Conservation (phyloP, 2,113 vertebrate species). For the Tachysurus fulvidraco region DNA sequence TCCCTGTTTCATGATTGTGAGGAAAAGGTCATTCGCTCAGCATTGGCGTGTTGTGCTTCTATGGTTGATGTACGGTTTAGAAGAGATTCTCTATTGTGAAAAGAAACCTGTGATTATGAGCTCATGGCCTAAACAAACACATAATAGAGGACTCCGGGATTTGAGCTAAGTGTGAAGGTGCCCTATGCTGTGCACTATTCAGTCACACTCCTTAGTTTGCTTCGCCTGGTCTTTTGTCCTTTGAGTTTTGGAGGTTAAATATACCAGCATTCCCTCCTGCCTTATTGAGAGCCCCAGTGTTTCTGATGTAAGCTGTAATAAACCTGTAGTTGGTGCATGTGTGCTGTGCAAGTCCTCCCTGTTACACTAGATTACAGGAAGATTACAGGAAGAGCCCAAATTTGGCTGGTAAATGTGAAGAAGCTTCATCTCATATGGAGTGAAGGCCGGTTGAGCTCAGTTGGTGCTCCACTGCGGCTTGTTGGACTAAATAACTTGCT, state of each 20-base stretch:
- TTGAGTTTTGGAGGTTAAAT: neutral
- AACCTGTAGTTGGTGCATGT: neutral
- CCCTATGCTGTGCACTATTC: neutral
- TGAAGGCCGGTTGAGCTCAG: slow-evolving; percentile 19
- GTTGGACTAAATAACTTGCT: slow-evolving; percentile 47
- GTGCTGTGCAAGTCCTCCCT: neutral
- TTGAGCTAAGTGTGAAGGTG: neutral
- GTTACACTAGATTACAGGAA: slow-evolving; percentile 12
- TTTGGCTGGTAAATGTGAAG: slow-evolving; percentile 6
- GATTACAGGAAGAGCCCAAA: neutral
- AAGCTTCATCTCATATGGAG: neutral
- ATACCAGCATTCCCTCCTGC: neutral
- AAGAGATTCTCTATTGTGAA: neutral
- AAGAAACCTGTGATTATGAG: neutral
- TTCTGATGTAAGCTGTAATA: neutral
- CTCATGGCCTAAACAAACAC: neutral
- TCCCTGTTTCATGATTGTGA: neutral
- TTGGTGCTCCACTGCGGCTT: slow-evolving; percentile 27
- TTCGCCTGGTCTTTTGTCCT: neutral
- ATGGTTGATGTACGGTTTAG: neutral
- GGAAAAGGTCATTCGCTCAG: neutral
- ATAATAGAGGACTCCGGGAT: neutral
- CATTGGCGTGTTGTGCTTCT: no score
- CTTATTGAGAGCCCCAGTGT: neutral
- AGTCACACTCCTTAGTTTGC: neutral